These are phyloP conservation scores for Dolichotis patagonum DNA, from an alignment of 2,113 vertebrate genomes.

Conservation along the genomic window DNA sequence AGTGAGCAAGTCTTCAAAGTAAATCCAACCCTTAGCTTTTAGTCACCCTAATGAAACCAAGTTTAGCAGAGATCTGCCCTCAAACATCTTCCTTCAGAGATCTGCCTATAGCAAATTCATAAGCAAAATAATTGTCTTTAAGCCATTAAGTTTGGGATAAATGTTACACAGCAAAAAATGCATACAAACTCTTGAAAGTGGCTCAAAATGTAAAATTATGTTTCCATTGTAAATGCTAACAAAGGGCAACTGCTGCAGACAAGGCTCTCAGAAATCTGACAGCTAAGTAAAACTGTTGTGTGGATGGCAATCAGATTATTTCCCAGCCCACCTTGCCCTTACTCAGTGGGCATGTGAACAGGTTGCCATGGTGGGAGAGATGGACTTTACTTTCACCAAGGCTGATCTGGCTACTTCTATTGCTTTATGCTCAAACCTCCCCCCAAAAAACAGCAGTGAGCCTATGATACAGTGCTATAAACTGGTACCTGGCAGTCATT, in stretches of 20 bases:
- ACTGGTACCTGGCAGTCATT: background rate
- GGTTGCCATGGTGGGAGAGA: too few species aligned
- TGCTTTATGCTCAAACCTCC: background rate
- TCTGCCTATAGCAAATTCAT: background rate
- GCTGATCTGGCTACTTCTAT: background rate
- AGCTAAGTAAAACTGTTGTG: background rate
- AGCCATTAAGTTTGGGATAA: background rate
- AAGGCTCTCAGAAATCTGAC: background rate
- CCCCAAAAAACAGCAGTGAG: background rate
- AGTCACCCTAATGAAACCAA: background rate
- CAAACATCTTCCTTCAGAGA: background rate
- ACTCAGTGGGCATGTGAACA: background rate
- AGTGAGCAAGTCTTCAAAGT: background rate
- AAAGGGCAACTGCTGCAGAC: background rate
- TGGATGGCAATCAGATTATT: background rate
- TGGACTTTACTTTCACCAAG: background rate
- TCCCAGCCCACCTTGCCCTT: background rate
- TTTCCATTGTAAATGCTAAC: background rate
- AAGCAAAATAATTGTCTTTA: background rate
- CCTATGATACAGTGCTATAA: background rate
- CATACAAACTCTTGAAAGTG: background rate
- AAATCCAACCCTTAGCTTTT: background rate
- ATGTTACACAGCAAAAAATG: background rate
- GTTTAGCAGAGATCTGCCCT: background rate
- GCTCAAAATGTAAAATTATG: constrained; percentile 27